A percentile compares a stretch with the other conserved stretches of the same genome.
Evolutionary conservation across 53 echinoderm and acorn worm species (phyloP).

Genomic region (Echinometra lucunter): DNA sequence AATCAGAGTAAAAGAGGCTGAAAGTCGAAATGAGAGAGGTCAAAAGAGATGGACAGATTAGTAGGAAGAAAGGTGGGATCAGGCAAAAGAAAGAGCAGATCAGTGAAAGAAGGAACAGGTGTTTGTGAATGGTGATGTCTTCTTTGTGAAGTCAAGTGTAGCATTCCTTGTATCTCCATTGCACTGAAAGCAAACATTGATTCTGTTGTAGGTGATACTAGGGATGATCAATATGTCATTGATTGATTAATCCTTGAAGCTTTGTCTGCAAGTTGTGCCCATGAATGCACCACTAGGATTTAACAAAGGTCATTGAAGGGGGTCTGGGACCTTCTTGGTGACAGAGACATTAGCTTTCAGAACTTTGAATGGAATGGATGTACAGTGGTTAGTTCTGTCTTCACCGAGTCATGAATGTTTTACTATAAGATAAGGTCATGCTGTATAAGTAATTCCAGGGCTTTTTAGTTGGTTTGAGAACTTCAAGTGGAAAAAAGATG

Average conservation of each 20-base stretch:
- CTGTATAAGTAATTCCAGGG: too few species aligned
- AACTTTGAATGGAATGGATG: background rate
- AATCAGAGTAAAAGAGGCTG: too few species aligned
- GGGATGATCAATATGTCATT: background rate
- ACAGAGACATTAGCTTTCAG: background rate
- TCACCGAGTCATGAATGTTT: background rate
- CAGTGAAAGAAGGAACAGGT: background rate
- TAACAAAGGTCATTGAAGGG: background rate
- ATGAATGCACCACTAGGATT: background rate
- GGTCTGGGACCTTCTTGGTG: background rate
- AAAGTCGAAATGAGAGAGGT: background rate
- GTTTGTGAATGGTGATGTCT: background rate
- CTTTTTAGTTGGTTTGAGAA: too few species aligned
- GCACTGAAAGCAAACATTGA: background rate
- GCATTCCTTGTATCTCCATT: conserved; percentile 8
- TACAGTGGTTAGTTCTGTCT: background rate
- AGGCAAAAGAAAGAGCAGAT: background rate
- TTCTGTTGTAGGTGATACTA: background rate
- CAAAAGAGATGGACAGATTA: too few species aligned
- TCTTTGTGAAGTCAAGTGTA: conserved; percentile 11
- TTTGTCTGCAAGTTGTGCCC: background rate
- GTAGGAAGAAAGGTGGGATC: background rate
- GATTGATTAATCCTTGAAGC: background rate
- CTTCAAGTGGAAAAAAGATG: too few species aligned
- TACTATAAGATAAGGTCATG: too few species aligned